Percentiles rank a stretch among this genome's conserved stretches.
These are phyloP conservation scores for Brachyhypopomus occidentalis DNA, from an alignment of 2,113 vertebrate genomes.

Conservation along the genomic window DNA sequence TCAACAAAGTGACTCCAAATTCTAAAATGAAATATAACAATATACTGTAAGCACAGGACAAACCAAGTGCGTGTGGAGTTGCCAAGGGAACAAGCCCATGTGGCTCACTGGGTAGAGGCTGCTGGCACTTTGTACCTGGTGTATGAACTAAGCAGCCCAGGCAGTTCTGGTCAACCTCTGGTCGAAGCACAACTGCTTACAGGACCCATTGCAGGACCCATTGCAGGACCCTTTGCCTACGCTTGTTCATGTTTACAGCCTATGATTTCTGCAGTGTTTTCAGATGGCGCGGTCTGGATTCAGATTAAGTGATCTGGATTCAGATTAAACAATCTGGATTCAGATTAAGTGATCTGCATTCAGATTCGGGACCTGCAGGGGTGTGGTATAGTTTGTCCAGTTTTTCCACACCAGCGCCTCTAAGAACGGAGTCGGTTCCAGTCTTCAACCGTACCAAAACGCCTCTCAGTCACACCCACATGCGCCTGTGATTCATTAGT, in stretches of 20 bases:
- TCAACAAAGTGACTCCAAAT: neutral
- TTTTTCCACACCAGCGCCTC: neutral
- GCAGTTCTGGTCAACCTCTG: neutral
- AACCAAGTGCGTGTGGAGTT: neutral
- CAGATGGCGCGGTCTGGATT: neutral
- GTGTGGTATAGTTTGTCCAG: neutral
- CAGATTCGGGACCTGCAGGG: neutral
- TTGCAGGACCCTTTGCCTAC: neutral
- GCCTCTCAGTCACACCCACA: neutral
- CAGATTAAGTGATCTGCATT: neutral
- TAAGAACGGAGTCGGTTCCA: neutral
- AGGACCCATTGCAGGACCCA: neutral
- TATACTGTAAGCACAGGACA: neutral
- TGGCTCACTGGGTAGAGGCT: neutral
- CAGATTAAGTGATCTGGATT: neutral
- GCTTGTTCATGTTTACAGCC: too few relatives aligned
- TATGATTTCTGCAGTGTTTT: neutral
- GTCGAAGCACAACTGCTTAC: too few relatives aligned
- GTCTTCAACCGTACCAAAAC: neutral
- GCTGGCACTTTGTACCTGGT: too few relatives aligned
- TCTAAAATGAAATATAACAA: neutral
- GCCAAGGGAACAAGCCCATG: neutral
- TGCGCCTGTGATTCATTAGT: neutral
- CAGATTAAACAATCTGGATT: too few relatives aligned
- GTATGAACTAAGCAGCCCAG: neutral